phyloP scores from a whole-genome alignment of 2,113 vertebrate genomes.

The Ptilonorhynchus violaceus region DNA sequence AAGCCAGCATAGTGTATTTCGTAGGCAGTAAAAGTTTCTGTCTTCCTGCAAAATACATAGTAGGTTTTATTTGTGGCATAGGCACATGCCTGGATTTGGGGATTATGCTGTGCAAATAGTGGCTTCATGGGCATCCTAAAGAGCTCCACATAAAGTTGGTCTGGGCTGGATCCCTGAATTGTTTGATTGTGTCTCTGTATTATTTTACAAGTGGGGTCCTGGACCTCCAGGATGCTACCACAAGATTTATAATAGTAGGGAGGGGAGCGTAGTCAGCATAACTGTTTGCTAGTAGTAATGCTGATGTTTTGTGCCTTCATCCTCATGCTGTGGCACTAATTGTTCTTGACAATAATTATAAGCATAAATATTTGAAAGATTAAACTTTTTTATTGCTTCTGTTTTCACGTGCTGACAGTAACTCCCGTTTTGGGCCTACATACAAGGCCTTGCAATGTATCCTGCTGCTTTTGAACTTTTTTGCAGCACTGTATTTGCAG shows the following conservation, averaged over 20 bases:
- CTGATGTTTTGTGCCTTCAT: background rate
- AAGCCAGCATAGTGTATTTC: background rate
- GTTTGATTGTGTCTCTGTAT: background rate
- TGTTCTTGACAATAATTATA: background rate
- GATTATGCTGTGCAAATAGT: background rate
- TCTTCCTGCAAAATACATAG: fast-evolving
- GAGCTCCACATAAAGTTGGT: background rate
- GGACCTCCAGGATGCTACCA: background rate
- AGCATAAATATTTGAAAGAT: background rate
- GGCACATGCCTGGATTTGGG: fast-evolving
- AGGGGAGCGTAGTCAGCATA: background rate
- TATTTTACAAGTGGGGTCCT: background rate
- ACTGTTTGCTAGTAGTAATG: background rate
- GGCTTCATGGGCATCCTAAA: background rate
- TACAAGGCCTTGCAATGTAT: background rate
- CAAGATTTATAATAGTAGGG: background rate
- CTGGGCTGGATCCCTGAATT: background rate
- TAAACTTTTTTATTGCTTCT: background rate
- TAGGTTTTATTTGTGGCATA: background rate
- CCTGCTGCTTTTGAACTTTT: background rate
- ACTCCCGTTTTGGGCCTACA: background rate
- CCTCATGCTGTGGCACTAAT: background rate
- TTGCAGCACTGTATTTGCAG: background rate
- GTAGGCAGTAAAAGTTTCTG: background rate
- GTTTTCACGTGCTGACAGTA: background rate